These are phyloP conservation scores for Odontocolon sp. DNA, from an alignment of 2,888 invertebrate species.

Conservation along the genomic window DNA sequence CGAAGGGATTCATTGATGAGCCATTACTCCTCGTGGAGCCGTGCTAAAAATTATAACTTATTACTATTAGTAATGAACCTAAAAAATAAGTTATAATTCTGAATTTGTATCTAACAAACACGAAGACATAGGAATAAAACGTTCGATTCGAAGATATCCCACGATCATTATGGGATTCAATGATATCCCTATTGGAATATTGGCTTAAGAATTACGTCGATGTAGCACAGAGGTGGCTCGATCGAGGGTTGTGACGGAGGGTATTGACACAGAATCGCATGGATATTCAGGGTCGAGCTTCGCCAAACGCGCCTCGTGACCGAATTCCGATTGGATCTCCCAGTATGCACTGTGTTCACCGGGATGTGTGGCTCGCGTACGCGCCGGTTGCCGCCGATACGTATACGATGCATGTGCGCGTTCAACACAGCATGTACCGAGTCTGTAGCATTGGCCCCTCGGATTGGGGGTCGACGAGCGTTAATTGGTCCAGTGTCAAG, in stretches of 20 bases:
- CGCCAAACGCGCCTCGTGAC: constrained; percentile 58
- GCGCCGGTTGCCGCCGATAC: constrained; percentile 50
- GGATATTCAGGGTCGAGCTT: constrained; percentile 60
- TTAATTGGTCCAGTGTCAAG: constrained; percentile 81
- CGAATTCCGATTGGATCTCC: constrained; percentile 62
- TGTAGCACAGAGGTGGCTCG: neutral
- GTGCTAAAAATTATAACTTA: too few relatives aligned
- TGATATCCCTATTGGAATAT: neutral
- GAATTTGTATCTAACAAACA: too few relatives aligned
- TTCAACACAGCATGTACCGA: constrained; percentile 34
- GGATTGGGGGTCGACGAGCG: constrained; percentile 77
- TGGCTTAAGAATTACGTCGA: neutral
- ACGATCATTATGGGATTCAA: too few relatives aligned
- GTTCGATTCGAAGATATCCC: too few relatives aligned
- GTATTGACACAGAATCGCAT: constrained; percentile 40
- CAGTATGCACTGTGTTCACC: constrained; percentile 51
- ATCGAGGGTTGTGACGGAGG: neutral
- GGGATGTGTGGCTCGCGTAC: constrained; percentile 51
- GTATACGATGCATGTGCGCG: constrained; percentile 53
- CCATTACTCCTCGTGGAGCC: too few relatives aligned
- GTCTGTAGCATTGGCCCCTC: constrained; percentile 72
- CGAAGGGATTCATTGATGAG: too few relatives aligned
- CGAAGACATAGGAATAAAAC: too few relatives aligned
- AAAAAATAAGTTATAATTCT: too few relatives aligned
- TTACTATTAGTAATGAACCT: too few relatives aligned